Evolutionary conservation across 2,888 invertebrate genomes (phyloP).

Genomic region (Cantharis rufa): DNA sequence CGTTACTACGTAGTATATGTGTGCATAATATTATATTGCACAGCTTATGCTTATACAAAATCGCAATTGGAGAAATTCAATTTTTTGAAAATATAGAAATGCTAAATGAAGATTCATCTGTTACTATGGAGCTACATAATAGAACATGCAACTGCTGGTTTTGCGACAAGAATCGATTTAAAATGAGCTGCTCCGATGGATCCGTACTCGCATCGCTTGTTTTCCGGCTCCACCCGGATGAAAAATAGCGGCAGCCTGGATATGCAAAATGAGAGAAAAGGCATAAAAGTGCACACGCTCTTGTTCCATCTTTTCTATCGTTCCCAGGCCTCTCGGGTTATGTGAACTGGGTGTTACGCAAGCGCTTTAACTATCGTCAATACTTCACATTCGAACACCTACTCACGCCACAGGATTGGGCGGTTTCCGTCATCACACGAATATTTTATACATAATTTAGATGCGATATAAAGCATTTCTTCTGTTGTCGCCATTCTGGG

Average conservation of each 20-base stretch:
- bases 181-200: slow-evolving; percentile 37
- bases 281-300: slow-evolving; percentile 52
- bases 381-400: slow-evolving; percentile 56
- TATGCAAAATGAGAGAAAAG: slow-evolving; percentile 51
- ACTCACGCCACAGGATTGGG: slow-evolving; percentile 51
- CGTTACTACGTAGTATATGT: not conserved
- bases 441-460: slow-evolving; percentile 42
- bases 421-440: slow-evolving; percentile 43
- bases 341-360: slow-evolving; percentile 50
- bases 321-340: slow-evolving; percentile 41
- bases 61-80: not conserved
- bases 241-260: slow-evolving; percentile 53
- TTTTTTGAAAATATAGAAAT: slow-evolving; percentile 47
- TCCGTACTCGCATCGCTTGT: slow-evolving; percentile 34
- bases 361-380: slow-evolving; percentile 52
- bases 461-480: slow-evolving; percentile 37
- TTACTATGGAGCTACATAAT: slow-evolving; percentile 51
- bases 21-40: not conserved
- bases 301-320: slow-evolving; percentile 39
- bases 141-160: slow-evolving; percentile 43
- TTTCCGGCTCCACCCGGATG: slow-evolving; percentile 55
- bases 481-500: slow-evolving; percentile 35
- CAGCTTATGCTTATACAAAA: not conserved
- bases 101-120: slow-evolving; percentile 52
- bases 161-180: slow-evolving; percentile 41